Conservation (phyloP, 2,113 vertebrate species). For the Speoplatyrhinus poulsoni region DNA sequence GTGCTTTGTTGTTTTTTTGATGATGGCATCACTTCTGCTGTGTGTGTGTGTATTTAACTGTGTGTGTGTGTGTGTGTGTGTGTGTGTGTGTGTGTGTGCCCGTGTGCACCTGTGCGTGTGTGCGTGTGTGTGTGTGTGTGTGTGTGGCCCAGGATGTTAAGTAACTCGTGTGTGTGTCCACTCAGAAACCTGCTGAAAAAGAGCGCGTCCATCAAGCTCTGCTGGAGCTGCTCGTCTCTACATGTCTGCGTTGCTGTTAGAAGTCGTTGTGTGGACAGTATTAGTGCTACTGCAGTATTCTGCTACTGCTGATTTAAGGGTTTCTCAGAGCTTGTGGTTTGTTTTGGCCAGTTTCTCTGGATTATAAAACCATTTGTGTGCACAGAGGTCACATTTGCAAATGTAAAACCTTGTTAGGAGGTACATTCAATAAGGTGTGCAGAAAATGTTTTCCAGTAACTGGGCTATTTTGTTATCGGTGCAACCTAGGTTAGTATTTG, state of each 20-base stretch:
- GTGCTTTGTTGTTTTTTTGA: background rate
- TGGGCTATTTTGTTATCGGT: background rate
- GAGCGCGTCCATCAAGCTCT: conserved; percentile 12
- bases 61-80: conserved; percentile 29
- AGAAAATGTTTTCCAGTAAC: background rate
- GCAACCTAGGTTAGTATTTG: background rate
- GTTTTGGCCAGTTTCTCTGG: background rate
- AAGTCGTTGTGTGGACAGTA: too few relatives aligned
- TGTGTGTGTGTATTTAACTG: conserved; percentile 31
- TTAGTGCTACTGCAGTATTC: too few relatives aligned
- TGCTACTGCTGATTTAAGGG: too few relatives aligned
- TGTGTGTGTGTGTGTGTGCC: conserved; percentile 34
- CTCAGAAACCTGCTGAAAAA: conserved; percentile 43
- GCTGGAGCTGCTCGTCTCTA: too few relatives aligned
- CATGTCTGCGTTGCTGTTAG: too few relatives aligned
- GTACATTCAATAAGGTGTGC: background rate
- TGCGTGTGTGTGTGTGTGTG: too few relatives aligned
- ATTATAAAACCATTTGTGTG: background rate
- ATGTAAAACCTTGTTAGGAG: background rate
- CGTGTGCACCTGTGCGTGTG: too few relatives aligned
- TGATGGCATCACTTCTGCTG: conserved; percentile 60
- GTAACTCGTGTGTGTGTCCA: conserved; percentile 46
- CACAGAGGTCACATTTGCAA: conserved; percentile 3
- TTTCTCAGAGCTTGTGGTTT: too few relatives aligned
- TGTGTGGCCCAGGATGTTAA: too few relatives aligned